Evolutionary conservation across 2,113 vertebrate genomes (phyloP).

Genomic region (Xenopus laevis): DNA sequence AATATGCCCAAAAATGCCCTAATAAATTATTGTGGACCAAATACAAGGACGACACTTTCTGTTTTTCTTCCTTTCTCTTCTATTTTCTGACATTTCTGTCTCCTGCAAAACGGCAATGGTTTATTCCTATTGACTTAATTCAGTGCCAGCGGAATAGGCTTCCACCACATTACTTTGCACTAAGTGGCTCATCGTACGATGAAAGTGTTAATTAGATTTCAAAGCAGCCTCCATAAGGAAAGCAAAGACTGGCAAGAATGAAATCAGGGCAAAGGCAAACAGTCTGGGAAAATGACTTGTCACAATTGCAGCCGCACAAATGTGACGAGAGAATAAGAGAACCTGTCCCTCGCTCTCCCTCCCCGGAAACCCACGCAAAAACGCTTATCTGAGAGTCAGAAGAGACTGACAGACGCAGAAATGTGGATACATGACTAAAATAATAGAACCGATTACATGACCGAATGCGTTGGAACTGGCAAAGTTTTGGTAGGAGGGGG

Average conservation of each 20-base stretch:
- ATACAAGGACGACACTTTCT: no score
- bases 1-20: no score
- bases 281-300: slow-evolving; percentile 27
- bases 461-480: background rate
- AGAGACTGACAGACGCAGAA: slow-evolving; percentile 16
- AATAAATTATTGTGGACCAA: no score
- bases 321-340: slow-evolving; percentile 4
- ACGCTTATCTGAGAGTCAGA: slow-evolving; percentile 9
- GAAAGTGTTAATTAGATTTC: slow-evolving; percentile 20
- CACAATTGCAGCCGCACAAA: background rate
- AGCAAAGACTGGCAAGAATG: slow-evolving; percentile 21
- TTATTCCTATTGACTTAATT: background rate
- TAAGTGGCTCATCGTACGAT: background rate
- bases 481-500: no score
- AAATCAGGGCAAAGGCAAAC: slow-evolving; percentile 23
- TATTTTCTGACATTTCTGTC: background rate
- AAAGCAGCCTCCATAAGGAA: slow-evolving; percentile 20
- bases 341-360: background rate
- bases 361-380: background rate
- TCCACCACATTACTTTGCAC: background rate
- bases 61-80: no score
- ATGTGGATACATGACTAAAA: background rate
- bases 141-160: background rate
- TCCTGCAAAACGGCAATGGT: background rate
- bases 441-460: background rate